Evolutionary conservation across 2,888 invertebrate genomes (phyloP), one percentile per base, ranked within the genome.

Genomic region (Lasioglossum pauxillum): DNA sequence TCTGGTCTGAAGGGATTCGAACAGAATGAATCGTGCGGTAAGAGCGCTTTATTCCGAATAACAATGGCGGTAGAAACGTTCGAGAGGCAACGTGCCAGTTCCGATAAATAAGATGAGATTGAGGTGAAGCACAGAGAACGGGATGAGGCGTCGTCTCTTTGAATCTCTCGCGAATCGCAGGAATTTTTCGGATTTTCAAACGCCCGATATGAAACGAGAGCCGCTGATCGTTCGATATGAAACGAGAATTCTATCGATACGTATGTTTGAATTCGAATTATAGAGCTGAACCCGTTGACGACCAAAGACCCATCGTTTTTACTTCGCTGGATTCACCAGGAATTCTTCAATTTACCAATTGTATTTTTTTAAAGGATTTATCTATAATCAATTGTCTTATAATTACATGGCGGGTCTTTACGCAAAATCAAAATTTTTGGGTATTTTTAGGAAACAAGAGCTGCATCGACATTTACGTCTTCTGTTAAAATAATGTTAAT

Each of bases 81-180:
- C 72, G 64, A 75, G 82, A 46, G 85, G 87, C 90, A 81, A 76
- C 82, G 78, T 84, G 84, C 82, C 85, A 84, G 71, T 87, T 84
- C 78, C 88, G 81, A 90, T 90, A 90, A 90, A 90, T 90, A 85
- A 90, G 87, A 85, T 77, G 80, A 88, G 87, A 87, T 81, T 79
- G 78, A 76, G 69, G 78, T 73, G 60, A 75, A 69, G 82, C 74
- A 76, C 79, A 75, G 41, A 75, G 76, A 83, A 77, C 38, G 41
- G 82, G 71, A 84, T 49, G 75, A 57, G 75, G 53, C 67, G 27
- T 31, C 38, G 53, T 67, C 77, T 16, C 78, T 81, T 79, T 78
- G 67, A 75, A 85, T 80, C 82, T 23, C 38, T 71, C 71, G 53
- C 64, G 84, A 80, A 75, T 85, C 75, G 78, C 5, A 27, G 78